phyloP scores from a whole-genome alignment of 1,140 invertebrate species.

The Conus ventricosus region DNA sequence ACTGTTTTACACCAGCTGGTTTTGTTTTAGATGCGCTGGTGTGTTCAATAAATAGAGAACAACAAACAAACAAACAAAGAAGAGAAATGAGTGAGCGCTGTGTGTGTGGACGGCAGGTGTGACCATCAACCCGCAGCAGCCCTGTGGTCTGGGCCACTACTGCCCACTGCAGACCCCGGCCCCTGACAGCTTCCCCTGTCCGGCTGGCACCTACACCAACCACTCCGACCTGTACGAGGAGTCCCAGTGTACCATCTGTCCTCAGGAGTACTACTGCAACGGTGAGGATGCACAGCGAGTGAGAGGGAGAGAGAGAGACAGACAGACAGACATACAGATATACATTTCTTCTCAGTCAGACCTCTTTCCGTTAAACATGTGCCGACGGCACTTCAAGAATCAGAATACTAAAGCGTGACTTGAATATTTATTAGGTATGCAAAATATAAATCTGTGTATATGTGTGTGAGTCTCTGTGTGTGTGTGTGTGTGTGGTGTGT shows the following conservation, averaged over 20 bases:
- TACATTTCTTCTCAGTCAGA: not conserved
- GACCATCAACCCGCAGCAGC: conserved; percentile 57
- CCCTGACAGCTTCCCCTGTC: conserved; percentile 66
- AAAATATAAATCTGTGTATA: no score
- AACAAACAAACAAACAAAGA: no score
- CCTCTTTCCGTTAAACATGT: no score
- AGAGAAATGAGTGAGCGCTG: no score
- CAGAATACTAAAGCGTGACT: no score
- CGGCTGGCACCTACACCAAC: conserved; percentile 66
- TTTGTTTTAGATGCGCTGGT: no score
- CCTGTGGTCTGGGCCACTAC: conserved; percentile 67
- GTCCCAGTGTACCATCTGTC: conserved; percentile 64
- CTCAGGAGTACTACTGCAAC: conserved; percentile 66
- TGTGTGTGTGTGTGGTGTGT: no score
- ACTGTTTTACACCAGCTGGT: no score
- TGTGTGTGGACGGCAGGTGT: conserved; percentile 39
- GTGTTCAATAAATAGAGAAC: no score
- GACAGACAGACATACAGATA: not conserved
- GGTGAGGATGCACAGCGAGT: conserved; percentile 47
- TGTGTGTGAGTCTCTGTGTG: no score
- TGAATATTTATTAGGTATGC: no score
- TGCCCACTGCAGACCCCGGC: conserved; percentile 67
- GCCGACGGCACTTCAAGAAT: no score
- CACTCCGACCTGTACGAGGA: conserved; percentile 56
- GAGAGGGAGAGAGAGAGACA: not conserved